phyloP scores from a whole-genome alignment of 1,140 invertebrate genomes.

The Pseudomyrmex pallidus region DNA sequence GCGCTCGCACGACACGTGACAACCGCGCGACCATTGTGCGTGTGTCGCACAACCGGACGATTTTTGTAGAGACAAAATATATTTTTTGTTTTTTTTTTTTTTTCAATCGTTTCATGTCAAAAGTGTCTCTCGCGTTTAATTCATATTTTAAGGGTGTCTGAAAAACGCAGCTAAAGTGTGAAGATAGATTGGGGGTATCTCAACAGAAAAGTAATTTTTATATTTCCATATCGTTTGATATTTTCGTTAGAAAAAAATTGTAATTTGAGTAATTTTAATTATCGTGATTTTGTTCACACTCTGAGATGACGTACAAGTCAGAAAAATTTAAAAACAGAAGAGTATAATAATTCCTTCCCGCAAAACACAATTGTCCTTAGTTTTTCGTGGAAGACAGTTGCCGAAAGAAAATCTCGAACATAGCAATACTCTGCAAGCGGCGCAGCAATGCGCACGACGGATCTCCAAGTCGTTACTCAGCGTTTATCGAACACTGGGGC shows the following conservation, averaged over 20 bases:
- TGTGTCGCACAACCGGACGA: not conserved
- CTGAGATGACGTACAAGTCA: not conserved
- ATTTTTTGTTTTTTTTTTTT: no score
- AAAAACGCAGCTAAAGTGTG: no score
- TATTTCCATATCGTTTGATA: no score
- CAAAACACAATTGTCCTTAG: no score
- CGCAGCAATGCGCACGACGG: slow-evolving; percentile 24
- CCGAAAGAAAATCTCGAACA: slow-evolving; percentile 35
- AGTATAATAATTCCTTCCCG: no score
- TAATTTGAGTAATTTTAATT: not conserved
- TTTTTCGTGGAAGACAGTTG: slow-evolving; percentile 17
- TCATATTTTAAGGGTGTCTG: no score
- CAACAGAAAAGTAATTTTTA: no score
- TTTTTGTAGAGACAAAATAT: not conserved
- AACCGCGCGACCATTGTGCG: not conserved
- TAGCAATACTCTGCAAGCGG: slow-evolving; percentile 23
- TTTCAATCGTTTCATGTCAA: no score
- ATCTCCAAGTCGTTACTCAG: slow-evolving; percentile 46
- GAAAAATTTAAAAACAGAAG: no score
- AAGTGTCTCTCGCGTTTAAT: no score
- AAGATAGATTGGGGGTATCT: no score
- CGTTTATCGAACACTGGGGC: slow-evolving; percentile 54
- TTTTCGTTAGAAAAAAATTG: not conserved
- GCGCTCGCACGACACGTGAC: slow-evolving; percentile 25
- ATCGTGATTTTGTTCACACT: slow-evolving; percentile 1